phyloP scores from a whole-genome alignment of 30 jellyfish, hydroid and myxozoan genomes.

The Hydractinia echinata region DNA sequence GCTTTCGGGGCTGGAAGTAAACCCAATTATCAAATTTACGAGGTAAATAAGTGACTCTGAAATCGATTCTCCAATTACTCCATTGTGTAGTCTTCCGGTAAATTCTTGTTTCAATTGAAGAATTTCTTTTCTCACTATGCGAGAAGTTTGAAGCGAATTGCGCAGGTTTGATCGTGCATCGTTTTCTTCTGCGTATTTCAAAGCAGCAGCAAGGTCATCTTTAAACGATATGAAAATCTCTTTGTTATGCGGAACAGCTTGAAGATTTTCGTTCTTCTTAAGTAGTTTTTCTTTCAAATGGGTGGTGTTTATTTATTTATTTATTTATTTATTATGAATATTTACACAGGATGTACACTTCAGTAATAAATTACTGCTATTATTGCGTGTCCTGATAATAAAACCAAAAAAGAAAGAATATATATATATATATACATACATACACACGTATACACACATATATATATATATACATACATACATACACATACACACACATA shows the following conservation, averaged over 20 bases:
- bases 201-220: slow-evolving; percentile 4
- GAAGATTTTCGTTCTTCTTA: neutral
- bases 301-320: no score
- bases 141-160: neutral
- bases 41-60: neutral
- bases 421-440: no score
- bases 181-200: neutral
- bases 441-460: no score
- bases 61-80: no score
- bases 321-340: no score
- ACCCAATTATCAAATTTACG: neutral
- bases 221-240: neutral
- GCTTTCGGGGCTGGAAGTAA: neutral
- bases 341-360: no score
- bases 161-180: neutral
- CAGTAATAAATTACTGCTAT: no score
- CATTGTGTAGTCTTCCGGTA: neutral
- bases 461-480: no score
- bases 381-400: no score
- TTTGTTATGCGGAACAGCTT: neutral
- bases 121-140: neutral
- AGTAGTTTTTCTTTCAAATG: neutral
- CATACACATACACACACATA: no score
- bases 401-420: no score
- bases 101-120: neutral